Conservation (phyloP, 2,113 vertebrate species). For the Arizona elegans region DNA sequence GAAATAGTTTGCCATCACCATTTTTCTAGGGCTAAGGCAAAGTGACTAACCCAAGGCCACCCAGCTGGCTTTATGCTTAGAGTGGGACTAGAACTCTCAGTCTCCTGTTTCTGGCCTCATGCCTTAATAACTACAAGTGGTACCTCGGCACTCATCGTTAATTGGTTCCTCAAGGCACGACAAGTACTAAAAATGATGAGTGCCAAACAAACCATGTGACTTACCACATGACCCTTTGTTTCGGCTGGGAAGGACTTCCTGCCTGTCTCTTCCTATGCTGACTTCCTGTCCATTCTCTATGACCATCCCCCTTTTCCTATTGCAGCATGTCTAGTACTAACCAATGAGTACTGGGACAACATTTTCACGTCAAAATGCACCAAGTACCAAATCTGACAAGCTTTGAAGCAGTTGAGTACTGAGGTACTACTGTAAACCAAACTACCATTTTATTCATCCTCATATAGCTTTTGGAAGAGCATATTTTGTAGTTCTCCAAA, state of each 20-base stretch:
- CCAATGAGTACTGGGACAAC: background rate
- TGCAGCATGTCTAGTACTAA: background rate
- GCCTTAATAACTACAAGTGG: background rate
- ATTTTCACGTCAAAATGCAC: background rate
- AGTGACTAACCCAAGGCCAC: too few relatives aligned
- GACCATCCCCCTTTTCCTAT: background rate
- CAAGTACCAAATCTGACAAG: background rate
- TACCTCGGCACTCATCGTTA: background rate
- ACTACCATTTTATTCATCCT: background rate
- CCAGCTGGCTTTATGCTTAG: too few relatives aligned
- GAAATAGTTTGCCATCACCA: too few relatives aligned
- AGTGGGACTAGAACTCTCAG: background rate
- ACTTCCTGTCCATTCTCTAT: background rate
- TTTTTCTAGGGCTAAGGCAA: too few relatives aligned
- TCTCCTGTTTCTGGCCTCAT: background rate
- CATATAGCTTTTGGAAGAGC: background rate
- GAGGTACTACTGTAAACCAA: background rate
- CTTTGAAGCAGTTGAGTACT: background rate
- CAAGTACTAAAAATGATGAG: background rate
- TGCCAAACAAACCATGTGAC: background rate
- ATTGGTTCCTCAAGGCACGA: background rate
- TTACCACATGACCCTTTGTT: background rate
- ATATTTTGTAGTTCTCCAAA: background rate
- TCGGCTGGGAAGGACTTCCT: too few relatives aligned
- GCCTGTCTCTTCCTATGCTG: background rate